Evolutionary conservation across 2,797 vertebrate genomes (phyloP).

Genomic region (Clarias laeviceps): DNA sequence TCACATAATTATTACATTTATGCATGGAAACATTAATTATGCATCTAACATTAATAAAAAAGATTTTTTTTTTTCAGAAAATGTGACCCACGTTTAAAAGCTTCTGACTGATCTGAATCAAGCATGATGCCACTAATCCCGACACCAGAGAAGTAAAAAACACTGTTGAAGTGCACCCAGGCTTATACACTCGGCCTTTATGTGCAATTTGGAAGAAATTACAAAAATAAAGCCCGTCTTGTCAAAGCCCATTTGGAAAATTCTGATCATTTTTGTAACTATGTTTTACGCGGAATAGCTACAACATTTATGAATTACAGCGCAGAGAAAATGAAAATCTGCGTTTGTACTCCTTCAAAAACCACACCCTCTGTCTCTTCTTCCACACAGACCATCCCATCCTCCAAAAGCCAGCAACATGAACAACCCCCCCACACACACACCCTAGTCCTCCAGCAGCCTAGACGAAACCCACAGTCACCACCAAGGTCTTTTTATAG

Average conservation of each 20-base stretch:
- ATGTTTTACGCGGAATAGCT: background rate
- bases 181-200: background rate
- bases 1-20: too few species aligned
- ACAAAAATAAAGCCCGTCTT: background rate
- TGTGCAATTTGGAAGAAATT: background rate
- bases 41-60: too few species aligned
- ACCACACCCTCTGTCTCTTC: slow-evolving; percentile 59
- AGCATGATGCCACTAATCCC: background rate
- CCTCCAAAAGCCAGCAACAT: slow-evolving; percentile 66
- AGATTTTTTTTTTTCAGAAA: background rate
- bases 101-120: background rate
- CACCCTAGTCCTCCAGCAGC: slow-evolving; percentile 5
- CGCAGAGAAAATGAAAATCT: background rate
- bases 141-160: background rate
- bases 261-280: too few species aligned
- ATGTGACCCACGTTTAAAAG: background rate
- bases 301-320: background rate
- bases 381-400: slow-evolving; percentile 31
- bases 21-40: too few species aligned
- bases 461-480: slow-evolving; percentile 25
- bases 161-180: background rate
- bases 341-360: slow-evolving; percentile 42
- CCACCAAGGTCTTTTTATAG: slow-evolving; percentile 49
- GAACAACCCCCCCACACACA: slow-evolving; percentile 39
- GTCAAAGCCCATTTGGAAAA: slow-evolving; percentile 50